phyloP scores from a whole-genome alignment of 2,113 vertebrate genomes.

The Scomber scombrus region DNA sequence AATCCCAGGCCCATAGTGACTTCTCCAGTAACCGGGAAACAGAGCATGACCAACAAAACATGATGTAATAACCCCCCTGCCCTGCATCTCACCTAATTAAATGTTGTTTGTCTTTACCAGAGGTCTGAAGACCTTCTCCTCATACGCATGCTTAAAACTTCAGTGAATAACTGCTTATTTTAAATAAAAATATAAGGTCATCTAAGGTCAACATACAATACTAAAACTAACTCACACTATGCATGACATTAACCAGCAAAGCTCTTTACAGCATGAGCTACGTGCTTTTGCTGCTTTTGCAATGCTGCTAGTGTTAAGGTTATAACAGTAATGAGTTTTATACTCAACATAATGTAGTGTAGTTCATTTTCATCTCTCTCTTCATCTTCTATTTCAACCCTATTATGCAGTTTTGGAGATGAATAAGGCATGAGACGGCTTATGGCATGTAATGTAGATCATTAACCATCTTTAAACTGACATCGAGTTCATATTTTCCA shows the following conservation, averaged over 20 bases:
- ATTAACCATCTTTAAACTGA: slow-evolving; percentile 13
- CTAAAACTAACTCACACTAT: slow-evolving; percentile 12
- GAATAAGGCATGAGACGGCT: slow-evolving; percentile 1
- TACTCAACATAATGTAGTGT: slow-evolving; percentile 10
- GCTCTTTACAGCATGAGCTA: slow-evolving; percentile 9
- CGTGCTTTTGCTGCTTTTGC: slow-evolving; percentile 37
- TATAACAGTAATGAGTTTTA: background rate
- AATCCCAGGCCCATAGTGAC: slow-evolving; percentile 74
- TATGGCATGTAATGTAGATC: background rate
- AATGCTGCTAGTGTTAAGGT: background rate
- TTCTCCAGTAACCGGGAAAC: slow-evolving; percentile 70
- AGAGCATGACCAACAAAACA: slow-evolving; percentile 60
- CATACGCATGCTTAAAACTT: background rate
- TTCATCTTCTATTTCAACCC: slow-evolving; percentile 1
- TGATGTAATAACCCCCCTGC: slow-evolving; percentile 56
- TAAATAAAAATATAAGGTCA: background rate
- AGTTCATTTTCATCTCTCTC: background rate
- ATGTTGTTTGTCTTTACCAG: slow-evolving; percentile 26
- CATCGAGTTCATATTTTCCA: background rate
- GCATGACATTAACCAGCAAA: slow-evolving; percentile 43
- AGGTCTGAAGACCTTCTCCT: slow-evolving; percentile 7
- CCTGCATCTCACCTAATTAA: slow-evolving; percentile 45
- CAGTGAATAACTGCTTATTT: slow-evolving; percentile 9
- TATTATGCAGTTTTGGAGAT: background rate
- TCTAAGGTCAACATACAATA: slow-evolving; percentile 13